Base-by-base conservation (phyloP, 2,113 vertebrate genomes). In the Phycodurus eques region DNA sequence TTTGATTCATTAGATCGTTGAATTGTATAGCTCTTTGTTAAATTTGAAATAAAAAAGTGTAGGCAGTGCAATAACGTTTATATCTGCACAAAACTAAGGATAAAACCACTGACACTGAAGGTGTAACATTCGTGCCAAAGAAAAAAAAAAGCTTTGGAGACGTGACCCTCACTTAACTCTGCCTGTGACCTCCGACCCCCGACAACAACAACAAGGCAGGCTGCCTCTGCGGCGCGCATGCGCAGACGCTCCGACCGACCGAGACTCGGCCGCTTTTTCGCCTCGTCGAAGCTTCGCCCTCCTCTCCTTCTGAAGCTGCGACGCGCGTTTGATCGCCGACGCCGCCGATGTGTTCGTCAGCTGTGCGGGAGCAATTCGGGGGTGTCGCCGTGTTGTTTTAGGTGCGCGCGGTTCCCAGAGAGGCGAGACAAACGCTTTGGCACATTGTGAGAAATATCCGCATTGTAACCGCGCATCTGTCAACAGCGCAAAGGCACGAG, bases 281-380 rank as follows among this genome's bases (percentile, higher is more conserved):
- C 7, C n/a, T 46, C 64, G 15, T 47, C 47, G 22, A 6, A 47
- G 14, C 22, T 66, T 66, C 14, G 61, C 61, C 61, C 61, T 17
- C 10, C 35, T 87, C 88, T 88, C 89, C 90, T 92, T 92, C 90
- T 31, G 89, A 87, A 86, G 68, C 49, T 65, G 79, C 68, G 83
- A 75, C 75, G 66, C 83, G 74, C 94, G 22, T 96, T 96, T 95
- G 96, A 96, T 96, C 92, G 93, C 89, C 83, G 92, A 92, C 88
- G 90, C 84, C 88, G 73, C 70, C 94, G 92, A 98, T 96, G 95
- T 93, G 92, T 97, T 96, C 94, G 91, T 97, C 96, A 98, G 96
- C 95, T 96, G 96, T 95, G 89, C 83, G 84, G 71, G 80, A 47
- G 83, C 84, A 81, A 85, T 90, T 86, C 91, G 74, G 77, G 88